These are phyloP conservation scores for Teleopsis dalmanni DNA, from an alignment of 1,140 invertebrate genomes.

Conservation along the genomic window DNA sequence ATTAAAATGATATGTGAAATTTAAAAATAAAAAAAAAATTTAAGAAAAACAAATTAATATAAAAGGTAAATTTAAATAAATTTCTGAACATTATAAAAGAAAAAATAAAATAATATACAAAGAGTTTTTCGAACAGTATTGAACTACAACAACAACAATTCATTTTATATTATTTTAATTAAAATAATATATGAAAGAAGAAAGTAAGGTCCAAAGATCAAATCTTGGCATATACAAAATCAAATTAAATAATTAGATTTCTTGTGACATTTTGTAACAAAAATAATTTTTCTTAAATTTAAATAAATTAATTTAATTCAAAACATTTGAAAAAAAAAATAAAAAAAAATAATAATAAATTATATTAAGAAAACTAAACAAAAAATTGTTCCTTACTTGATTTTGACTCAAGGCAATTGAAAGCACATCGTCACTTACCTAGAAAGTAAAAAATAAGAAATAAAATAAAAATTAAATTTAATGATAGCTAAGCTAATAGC, in stretches of 20 bases:
- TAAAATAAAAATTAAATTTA: not conserved
- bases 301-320: not conserved
- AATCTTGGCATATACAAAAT: not conserved
- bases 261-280: not conserved
- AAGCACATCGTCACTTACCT: constrained; percentile 43
- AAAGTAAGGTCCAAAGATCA: no score
- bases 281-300: not conserved
- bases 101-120: no score
- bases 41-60: no score
- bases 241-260: not conserved
- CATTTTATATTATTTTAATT: no score
- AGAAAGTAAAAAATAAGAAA: constrained; percentile 13
- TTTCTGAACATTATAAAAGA: no score
- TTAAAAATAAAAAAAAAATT: no score
- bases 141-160: no score
- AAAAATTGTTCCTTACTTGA: constrained; percentile 29
- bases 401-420: constrained; percentile 39
- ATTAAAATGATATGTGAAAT: no score
- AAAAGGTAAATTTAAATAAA: no score
- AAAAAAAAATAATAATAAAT: not conserved
- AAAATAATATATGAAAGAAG: no score
- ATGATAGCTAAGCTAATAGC: no score
- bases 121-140: no score
- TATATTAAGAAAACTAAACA: not conserved
- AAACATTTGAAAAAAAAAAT: not conserved